These are phyloP conservation scores for Entelurus aequoreus DNA, from an alignment of 2,113 vertebrate species.

Conservation along the genomic window DNA sequence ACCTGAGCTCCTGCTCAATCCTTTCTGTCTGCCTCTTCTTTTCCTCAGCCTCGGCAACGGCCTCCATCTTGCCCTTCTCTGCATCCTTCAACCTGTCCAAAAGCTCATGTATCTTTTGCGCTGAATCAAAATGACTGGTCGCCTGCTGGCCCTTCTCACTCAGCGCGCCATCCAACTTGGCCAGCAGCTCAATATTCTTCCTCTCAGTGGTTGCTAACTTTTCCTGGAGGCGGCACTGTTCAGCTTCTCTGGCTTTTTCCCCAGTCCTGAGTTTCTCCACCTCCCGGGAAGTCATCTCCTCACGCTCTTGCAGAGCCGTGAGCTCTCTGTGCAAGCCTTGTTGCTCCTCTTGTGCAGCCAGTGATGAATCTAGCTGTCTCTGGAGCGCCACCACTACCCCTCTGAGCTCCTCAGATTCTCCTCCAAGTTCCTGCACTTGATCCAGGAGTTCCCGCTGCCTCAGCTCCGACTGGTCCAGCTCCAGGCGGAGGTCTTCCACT, in stretches of 20 bases:
- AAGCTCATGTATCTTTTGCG: slow-evolving; percentile 72
- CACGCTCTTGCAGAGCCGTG: slow-evolving; percentile 47
- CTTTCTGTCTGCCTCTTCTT: slow-evolving; percentile 64
- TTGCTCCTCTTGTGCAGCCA: slow-evolving; percentile 67
- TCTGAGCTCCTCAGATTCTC: slow-evolving; percentile 80
- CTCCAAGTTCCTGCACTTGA: slow-evolving; percentile 77
- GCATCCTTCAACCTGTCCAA: slow-evolving; percentile 74
- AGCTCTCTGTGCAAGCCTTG: slow-evolving; percentile 67
- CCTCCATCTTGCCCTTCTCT: slow-evolving; percentile 70
- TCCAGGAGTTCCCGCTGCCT: slow-evolving; percentile 76
- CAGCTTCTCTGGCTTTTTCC: slow-evolving; percentile 49
- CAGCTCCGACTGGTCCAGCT: slow-evolving; percentile 88
- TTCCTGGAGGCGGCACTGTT: slow-evolving; percentile 58
- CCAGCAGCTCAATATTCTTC: slow-evolving; percentile 69
- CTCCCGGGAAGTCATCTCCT: slow-evolving; percentile 61
- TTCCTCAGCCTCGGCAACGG: slow-evolving; percentile 63
- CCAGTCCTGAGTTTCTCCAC: slow-evolving; percentile 56
- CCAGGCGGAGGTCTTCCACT: slow-evolving; percentile 85
- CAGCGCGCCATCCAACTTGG: slow-evolving; percentile 56
- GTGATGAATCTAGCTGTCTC: slow-evolving; percentile 77
- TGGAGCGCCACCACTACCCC: slow-evolving; percentile 74
- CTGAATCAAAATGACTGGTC: slow-evolving; percentile 63
- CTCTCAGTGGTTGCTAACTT: slow-evolving; percentile 64
- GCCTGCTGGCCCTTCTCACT: slow-evolving; percentile 70
- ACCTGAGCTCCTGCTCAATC: slow-evolving; percentile 68